Evolutionary conservation across 2,797 vertebrate species (phyloP).

Genomic region (Chelonia mydas): DNA sequence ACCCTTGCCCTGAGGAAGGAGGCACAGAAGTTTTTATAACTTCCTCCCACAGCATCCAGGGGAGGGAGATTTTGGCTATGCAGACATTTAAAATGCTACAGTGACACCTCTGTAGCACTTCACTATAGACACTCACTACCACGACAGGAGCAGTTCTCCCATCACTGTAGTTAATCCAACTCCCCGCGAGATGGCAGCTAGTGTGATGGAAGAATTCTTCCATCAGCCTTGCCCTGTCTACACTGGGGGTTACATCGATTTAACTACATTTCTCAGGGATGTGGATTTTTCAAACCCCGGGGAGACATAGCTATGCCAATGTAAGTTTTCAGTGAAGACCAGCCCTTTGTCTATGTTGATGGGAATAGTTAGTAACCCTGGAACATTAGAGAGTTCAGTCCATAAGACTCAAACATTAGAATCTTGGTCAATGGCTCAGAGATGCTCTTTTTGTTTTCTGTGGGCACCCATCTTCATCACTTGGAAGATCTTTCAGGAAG

Average conservation of each 20-base stretch:
- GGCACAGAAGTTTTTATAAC: neutral
- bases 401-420: neutral
- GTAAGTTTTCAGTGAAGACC: neutral
- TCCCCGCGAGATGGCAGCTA: neutral
- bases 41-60: accelerated
- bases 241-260: neutral
- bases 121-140: neutral
- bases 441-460: neutral
- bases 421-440: neutral
- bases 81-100: neutral
- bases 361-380: neutral
- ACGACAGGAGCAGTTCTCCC: too few relatives aligned
- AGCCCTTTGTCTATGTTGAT: neutral
- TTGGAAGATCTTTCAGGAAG: neutral
- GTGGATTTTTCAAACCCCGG: too few relatives aligned
- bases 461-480: neutral
- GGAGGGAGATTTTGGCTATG: neutral
- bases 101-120: neutral
- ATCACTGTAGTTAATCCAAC: neutral
- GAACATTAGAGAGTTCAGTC: accelerated
- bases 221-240: neutral
- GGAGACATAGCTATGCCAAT: neutral
- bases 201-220: too few relatives aligned
- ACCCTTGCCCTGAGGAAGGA: neutral
- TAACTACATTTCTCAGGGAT: neutral